Conservation (phyloP, 2,797 vertebrate species). For the Rhynchotus rufescens region DNA sequence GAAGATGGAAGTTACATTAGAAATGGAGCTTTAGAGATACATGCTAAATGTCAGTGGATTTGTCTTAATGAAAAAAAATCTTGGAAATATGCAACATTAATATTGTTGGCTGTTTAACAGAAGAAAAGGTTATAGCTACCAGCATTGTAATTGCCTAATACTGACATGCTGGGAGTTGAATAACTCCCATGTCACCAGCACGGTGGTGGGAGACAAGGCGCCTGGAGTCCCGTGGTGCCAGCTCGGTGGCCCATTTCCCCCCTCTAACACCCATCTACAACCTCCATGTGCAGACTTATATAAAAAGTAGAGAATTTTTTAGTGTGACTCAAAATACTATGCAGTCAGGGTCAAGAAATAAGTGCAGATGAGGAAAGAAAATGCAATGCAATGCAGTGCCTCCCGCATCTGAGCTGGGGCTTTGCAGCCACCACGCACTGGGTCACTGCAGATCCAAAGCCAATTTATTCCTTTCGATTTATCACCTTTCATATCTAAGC, state of each 20-base stretch:
- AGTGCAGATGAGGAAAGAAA: neutral
- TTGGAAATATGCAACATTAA: neutral
- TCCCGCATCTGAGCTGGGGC: neutral
- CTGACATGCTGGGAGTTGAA: neutral
- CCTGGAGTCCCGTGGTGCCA: neutral
- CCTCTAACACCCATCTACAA: neutral
- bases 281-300: fast-evolving
- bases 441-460: constrained; percentile 40
- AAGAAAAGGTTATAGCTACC: neutral
- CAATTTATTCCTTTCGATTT: constrained; percentile 40
- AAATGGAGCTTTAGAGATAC: neutral
- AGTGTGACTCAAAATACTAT: neutral
- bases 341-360: neutral
- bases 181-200: neutral
- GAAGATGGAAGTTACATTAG: neutral
- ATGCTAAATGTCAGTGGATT: neutral
- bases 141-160: neutral
- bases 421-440: constrained; percentile 6
- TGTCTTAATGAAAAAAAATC: neutral
- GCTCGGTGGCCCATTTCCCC: neutral
- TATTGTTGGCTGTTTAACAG: neutral
- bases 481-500: constrained; percentile 40
- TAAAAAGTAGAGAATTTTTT: neutral
- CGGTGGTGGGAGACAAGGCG: neutral
- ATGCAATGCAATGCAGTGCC: neutral